Evolutionary conservation across 1,140 invertebrate species (phyloP), one percentile per base, ranked within the genome.

Genomic region (Ceratitis capitata): DNA sequence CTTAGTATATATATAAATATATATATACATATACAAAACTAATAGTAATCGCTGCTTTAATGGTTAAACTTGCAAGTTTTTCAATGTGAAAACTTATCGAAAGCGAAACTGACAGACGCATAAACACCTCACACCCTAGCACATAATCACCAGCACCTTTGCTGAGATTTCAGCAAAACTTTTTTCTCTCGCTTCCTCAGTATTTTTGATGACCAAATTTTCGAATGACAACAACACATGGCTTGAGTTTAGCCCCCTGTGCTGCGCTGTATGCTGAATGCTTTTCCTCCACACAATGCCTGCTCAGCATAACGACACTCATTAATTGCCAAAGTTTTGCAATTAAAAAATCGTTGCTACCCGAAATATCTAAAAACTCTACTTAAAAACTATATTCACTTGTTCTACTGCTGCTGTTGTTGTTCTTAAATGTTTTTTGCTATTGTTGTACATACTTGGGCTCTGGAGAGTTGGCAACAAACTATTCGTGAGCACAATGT

Each of bases 251-350:
- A 7, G 35, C 39, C 14, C 14, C 29, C 12, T 35, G 26, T 29
- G 32, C 3, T 35, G 61, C 56, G 56, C 56, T 23, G 23, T 19
- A 51, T 19, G 14, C 16, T 4, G 14, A 0, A 3, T 5, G 7
- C 56, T 19, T n/a, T 58, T 61, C 23, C 58, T 16, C 58, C 4
- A 16, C 32, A 10, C 32, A 29, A 64, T 32, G 14, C n/a, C 58
- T 2, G 58, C 16, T 69, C 39, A 23, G 69, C 69, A 78, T 78
- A 69, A 78, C 69, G 69, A 78, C 69, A 35, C 69, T 78, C 69
- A 78, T 78, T 78, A 78, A 78, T 78, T 78, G 69, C 39, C 39
- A 78, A 78, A 78, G 69, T 78, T 78, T 78, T 78, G 69, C 39
- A 78, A 78, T 78, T 78, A 78, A 78, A 78, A 78, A 78, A 78